Conservation (phyloP, 2,797 vertebrate genomes). For the Enteromius afrohamiltoni region DNA sequence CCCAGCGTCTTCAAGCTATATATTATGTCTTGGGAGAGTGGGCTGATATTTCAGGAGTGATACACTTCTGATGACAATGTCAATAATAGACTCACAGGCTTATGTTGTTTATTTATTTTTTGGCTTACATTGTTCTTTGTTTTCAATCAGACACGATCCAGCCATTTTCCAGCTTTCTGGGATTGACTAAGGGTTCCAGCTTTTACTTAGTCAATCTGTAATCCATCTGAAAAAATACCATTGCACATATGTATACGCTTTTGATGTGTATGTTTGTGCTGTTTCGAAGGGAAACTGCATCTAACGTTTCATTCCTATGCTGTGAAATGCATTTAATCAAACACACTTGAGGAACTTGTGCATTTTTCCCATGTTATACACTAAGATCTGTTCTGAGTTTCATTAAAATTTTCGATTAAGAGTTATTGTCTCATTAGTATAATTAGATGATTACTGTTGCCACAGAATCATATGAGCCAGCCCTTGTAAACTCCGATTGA, state of each 20-base stretch:
- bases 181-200: too few relatives aligned
- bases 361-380: conserved; percentile 15
- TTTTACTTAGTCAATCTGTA: conserved; percentile 15
- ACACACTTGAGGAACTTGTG: background rate
- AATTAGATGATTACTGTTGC: conserved; percentile 38
- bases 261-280: conserved; percentile 34
- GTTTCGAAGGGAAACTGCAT: conserved; percentile 18
- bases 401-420: conserved; percentile 39
- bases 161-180: conserved; percentile 15
- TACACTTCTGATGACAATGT: conserved; percentile 9
- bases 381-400: conserved; percentile 34
- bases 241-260: conserved; percentile 15
- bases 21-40: background rate
- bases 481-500: conserved; percentile 33
- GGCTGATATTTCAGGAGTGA: background rate
- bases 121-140: conserved; percentile 24
- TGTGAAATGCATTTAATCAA: conserved; percentile 29
- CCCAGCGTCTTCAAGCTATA: background rate
- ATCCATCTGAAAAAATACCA: conserved; percentile 24
- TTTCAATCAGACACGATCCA: conserved; percentile 17
- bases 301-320: background rate
- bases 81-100: conserved; percentile 3
- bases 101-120: background rate
- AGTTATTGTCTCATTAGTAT: conserved; percentile 52
- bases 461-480: conserved; percentile 39